phyloP scores from a whole-genome alignment of 2,113 vertebrate genomes.

The Notarius quadriscutis region DNA sequence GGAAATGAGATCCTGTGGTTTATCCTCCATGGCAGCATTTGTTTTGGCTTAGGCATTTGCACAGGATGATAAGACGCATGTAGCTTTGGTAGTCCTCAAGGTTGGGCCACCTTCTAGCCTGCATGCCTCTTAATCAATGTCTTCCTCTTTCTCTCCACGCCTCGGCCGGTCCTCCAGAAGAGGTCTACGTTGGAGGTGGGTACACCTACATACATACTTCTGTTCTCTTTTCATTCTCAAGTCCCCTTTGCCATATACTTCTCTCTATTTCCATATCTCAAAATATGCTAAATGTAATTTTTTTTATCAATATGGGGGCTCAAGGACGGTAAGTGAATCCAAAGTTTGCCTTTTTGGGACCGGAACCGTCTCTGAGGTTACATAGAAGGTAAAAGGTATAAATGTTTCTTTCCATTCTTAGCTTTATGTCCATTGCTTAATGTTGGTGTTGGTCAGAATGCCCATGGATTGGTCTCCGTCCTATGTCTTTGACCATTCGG shows the following conservation, averaged over 20 bases:
- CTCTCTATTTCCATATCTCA: constrained; percentile 50
- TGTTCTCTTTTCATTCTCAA: constrained; percentile 58
- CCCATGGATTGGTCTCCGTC: constrained; percentile 3
- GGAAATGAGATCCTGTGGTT: constrained; percentile 33
- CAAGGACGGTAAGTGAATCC: constrained; percentile 42
- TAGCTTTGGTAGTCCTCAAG: constrained; percentile 81
- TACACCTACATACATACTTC: constrained; percentile 69
- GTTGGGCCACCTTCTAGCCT: constrained; percentile 85
- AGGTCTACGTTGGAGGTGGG: constrained; percentile 99
- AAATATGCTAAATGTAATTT: constrained; percentile 9
- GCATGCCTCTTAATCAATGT: constrained; percentile 99
- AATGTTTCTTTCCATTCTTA: constrained; percentile 9
- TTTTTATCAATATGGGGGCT: constrained; percentile 16
- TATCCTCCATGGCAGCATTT: constrained; percentile 33
- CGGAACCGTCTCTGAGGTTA: constrained; percentile 10
- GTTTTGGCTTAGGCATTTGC: constrained; percentile 50
- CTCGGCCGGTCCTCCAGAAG: constrained; percentile 92
- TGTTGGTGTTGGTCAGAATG: constrained; percentile 4
- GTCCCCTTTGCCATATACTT: constrained; percentile 36
- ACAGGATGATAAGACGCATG: constrained; percentile 55
- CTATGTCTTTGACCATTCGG: neutral
- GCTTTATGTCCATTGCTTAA: constrained; percentile 11
- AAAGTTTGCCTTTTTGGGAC: constrained; percentile 6
- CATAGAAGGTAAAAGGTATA: constrained; percentile 44
- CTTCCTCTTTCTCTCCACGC: constrained; percentile 98